A percentile compares a stretch with the other conserved stretches of the same genome.
These are phyloP conservation scores for Sebastes hubbsi DNA, from an alignment of 2,797 vertebrate species.

Conservation along the genomic window DNA sequence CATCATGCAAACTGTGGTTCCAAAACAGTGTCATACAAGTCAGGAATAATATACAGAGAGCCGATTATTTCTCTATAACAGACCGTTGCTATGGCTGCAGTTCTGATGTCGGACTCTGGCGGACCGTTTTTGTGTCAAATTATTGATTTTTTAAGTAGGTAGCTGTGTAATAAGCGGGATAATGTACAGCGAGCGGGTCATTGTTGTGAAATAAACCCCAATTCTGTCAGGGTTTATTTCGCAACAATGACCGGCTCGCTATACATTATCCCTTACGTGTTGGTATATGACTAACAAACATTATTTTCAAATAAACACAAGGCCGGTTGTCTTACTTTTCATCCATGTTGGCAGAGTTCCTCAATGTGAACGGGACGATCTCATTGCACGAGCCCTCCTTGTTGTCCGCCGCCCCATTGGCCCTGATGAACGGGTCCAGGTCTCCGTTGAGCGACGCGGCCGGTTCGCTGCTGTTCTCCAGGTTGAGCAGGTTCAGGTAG, in stretches of 20 bases:
- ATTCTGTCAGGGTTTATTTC: background rate
- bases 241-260: no score
- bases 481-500: slow-evolving; percentile 86
- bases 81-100: no score
- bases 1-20: background rate
- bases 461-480: slow-evolving; percentile 71
- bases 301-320: background rate
- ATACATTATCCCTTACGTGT: no score
- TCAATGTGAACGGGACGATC: slow-evolving; percentile 57
- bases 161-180: no score
- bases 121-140: no score
- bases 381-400: slow-evolving; percentile 67
- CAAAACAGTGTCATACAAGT: background rate
- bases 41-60: background rate
- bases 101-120: no score
- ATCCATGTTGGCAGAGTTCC: slow-evolving; percentile 68
- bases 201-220: no score
- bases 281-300: background rate
- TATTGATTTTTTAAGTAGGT: no score
- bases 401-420: slow-evolving; percentile 68
- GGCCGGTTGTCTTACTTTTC: slow-evolving; percentile 72
- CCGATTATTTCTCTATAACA: no score
- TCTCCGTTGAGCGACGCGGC: slow-evolving; percentile 5
- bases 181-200: no score
- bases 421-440: slow-evolving; percentile 51